Evolutionary conservation across 2,113 vertebrate genomes (phyloP).

Genomic region (Regulus satrapa): DNA sequence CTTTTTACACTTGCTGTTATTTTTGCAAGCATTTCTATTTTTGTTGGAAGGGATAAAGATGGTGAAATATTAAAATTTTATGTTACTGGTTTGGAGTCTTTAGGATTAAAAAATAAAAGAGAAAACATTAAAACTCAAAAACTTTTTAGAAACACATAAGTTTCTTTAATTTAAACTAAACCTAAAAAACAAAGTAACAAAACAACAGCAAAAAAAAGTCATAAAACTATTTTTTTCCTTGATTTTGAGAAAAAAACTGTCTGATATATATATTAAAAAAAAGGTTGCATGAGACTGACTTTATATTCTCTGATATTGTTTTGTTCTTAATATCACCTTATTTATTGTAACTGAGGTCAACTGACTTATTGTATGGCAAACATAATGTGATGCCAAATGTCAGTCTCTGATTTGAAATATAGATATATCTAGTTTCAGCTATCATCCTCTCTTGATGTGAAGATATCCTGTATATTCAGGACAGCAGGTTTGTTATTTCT

Average conservation of each 20-base stretch:
- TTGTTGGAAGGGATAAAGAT: not conserved
- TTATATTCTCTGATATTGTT: not conserved
- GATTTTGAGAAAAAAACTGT: not conserved
- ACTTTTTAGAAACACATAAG: not conserved
- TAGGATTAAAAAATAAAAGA: not conserved
- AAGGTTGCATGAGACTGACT: not conserved
- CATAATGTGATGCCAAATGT: not conserved
- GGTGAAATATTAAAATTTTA: not conserved
- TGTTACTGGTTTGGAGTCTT: not conserved
- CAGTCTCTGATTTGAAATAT: not conserved
- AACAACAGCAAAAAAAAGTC: not conserved
- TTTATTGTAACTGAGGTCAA: not conserved
- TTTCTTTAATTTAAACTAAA: not conserved
- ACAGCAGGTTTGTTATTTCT: not conserved
- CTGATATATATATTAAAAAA: not conserved
- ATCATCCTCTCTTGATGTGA: not conserved
- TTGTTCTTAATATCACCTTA: not conserved
- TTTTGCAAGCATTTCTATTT: not conserved
- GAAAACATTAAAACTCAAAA: not conserved
- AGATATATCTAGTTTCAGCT: too few species aligned
- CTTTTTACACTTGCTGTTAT: not conserved
- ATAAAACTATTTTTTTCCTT: not conserved
- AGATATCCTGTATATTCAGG: not conserved
- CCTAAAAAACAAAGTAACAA: not conserved
- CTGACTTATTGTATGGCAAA: not conserved